Conservation (phyloP, 2,797 vertebrate genomes). For the Nannoperca australis region DNA sequence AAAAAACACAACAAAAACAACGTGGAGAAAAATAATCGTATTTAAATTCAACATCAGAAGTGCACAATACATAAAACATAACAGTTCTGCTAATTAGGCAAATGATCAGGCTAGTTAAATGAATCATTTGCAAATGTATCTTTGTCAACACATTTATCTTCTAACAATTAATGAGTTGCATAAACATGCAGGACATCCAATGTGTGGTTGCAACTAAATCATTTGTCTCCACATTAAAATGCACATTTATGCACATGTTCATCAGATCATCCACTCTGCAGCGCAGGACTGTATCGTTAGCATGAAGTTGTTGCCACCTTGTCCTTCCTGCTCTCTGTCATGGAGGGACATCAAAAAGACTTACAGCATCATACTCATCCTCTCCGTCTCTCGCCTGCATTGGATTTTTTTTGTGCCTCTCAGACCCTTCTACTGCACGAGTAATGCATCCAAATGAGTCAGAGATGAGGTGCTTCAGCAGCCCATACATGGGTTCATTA, state of each 20-base stretch:
- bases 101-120: neutral
- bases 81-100: neutral
- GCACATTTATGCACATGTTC: neutral
- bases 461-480: slow-evolving; percentile 33
- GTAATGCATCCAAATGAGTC: slow-evolving; percentile 42
- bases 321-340: neutral
- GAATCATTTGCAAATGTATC: too few relatives aligned
- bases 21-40: too few relatives aligned
- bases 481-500: slow-evolving; percentile 42
- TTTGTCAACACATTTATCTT: neutral
- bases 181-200: neutral
- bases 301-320: neutral
- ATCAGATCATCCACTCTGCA: neutral
- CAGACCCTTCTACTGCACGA: slow-evolving; percentile 17
- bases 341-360: neutral
- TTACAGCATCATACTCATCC: neutral
- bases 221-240: neutral
- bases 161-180: neutral
- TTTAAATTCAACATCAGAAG: too few relatives aligned
- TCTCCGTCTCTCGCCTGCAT: neutral
- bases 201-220: neutral
- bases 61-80: neutral
- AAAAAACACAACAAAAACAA: too few relatives aligned
- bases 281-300: neutral
- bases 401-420: neutral